Percentiles rank a stretch among this genome's conserved stretches.
phyloP scores from a whole-genome alignment of 2,113 vertebrate genomes.

The Nothocercus nigrocapillus region DNA sequence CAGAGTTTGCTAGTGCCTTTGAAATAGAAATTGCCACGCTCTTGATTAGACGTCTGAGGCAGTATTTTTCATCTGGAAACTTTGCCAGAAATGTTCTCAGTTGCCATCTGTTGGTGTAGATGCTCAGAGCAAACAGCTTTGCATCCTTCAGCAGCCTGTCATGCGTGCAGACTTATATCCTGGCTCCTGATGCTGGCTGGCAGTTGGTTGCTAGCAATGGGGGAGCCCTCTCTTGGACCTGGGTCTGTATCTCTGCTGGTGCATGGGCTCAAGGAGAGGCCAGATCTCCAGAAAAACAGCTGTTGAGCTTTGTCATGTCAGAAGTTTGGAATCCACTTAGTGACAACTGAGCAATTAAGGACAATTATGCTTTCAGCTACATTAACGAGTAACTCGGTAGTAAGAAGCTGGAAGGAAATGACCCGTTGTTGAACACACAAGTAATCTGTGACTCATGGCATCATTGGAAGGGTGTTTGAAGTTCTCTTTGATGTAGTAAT shows the following conservation, averaged over 20 bases:
- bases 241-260: background rate
- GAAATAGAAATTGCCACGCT: background rate
- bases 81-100: background rate
- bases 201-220: background rate
- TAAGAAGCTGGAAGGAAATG: background rate
- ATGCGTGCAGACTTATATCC: fast-evolving
- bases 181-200: background rate
- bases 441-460: conserved; percentile 27
- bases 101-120: background rate
- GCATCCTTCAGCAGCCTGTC: background rate
- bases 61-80: background rate
- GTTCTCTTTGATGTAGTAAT: conserved; percentile 31
- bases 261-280: background rate
- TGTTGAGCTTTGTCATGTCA: conserved; percentile 1
- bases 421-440: background rate
- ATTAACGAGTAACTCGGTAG: background rate
- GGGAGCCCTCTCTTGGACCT: background rate
- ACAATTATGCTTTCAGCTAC: conserved; percentile 58
- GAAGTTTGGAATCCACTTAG: conserved; percentile 64
- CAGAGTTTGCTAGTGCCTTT: background rate
- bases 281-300: background rate
- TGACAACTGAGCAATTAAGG: conserved; percentile 61
- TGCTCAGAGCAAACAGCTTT: background rate
- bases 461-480: background rate
- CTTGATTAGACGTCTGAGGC: background rate